These are phyloP conservation scores for Triops cancriformis DNA, from an alignment of 1,140 invertebrate species.

Conservation along the genomic window DNA sequence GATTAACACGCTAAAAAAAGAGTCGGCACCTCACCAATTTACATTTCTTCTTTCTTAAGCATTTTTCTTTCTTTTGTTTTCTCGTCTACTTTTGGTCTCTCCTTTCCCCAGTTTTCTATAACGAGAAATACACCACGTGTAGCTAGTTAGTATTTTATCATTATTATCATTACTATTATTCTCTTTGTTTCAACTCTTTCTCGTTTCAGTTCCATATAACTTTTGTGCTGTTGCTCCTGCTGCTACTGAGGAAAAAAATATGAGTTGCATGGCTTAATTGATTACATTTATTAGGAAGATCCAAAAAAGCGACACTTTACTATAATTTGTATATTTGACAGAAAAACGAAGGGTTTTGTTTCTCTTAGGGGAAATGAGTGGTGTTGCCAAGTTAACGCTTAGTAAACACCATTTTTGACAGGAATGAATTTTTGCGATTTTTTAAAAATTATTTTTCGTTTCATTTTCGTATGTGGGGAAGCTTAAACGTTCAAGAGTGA, in stretches of 20 bases:
- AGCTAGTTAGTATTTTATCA: neutral
- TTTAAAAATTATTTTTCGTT: neutral
- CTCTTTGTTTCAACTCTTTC: neutral
- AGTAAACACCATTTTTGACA: neutral
- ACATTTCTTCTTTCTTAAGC: neutral
- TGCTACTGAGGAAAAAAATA: neutral
- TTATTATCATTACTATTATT: neutral
- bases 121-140: conserved; percentile 13
- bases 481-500: neutral
- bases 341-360: too few species aligned
- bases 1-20: neutral
- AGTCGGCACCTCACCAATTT: neutral
- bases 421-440: neutral
- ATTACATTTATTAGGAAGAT: too few species aligned
- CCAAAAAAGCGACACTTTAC: too few species aligned
- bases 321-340: too few species aligned
- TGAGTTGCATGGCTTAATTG: conserved; percentile 7
- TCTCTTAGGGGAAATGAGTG: neutral
- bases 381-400: neutral
- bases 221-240: neutral
- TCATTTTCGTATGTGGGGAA: too few species aligned
- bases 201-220: neutral
- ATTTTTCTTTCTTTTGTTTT: neutral
- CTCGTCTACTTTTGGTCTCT: neutral
- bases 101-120: neutral